Evolutionary conservation across 2,113 vertebrate genomes (phyloP), one percentile per base, ranked within the genome.

Genomic region (Columba janthina): DNA sequence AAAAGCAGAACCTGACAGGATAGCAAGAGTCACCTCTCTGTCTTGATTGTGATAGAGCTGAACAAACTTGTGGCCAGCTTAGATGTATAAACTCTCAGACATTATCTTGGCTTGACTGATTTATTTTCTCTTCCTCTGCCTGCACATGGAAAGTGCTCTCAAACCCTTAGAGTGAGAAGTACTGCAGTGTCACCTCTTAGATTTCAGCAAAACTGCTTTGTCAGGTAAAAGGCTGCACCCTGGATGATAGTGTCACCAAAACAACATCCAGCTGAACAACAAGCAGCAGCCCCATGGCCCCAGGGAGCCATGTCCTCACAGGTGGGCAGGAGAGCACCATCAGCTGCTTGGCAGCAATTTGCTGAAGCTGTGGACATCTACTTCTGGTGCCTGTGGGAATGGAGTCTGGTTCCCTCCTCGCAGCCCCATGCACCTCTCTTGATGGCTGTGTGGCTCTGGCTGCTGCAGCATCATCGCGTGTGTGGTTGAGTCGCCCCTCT

Each of bases 371-470:
- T 1, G 29, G 74, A 28, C 58, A 7, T 11, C 17, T 40, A 5
- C 57, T 71, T 29, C 15, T n/a, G 70, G 67, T 7, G 5, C 46
- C 24, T 13, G 14, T 4, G 1, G 29, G 70, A 54, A 10, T 0
- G 0, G 51, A 57, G 21, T 71, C 75, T 54, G 48, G 46, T 6
- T 44, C 36, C 31, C 38, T 13, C 25, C 32, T 66, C 1, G 1
- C 24, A 26, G 31, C 4, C 2, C 71, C 2, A 0, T 16, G 73
- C 9, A 4, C 34, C 25, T 38, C 31, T 48, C 0, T 3, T 0
- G 1, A 4, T 5, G 38, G 46, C n/a, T 7, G 20, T 1, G 0
- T 38, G 32, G 75, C 76, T 62, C 77, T 5, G 66, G 81, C 71
- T 85, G 90, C 92, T 31, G 82, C 90, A 82, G 90, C 40, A 18